Evolutionary conservation across 2,888 invertebrate genomes (phyloP).

Genomic region (Sthenelais limicola): DNA sequence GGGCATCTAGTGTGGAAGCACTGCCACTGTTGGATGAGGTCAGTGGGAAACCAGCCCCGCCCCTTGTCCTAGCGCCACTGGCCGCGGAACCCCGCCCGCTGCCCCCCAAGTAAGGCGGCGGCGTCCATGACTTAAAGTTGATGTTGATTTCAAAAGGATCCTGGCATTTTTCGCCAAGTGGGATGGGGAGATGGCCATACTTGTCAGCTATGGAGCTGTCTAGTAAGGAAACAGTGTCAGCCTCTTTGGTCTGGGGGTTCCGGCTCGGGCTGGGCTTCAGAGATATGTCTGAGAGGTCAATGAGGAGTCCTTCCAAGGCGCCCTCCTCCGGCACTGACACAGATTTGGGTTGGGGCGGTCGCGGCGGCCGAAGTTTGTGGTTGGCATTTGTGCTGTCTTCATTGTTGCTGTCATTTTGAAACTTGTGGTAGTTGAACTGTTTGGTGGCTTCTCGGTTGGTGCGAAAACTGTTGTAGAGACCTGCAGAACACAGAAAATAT

Average conservation of each 20-base stretch:
- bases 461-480: conserved; percentile 42
- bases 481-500: conserved; percentile 2
- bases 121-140: conserved; percentile 8
- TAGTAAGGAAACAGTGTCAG: conserved; percentile 39
- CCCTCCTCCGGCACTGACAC: conserved; percentile 23
- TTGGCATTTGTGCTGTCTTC: neutral
- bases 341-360: conserved; percentile 40
- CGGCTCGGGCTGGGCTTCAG: neutral
- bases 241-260: neutral
- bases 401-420: neutral
- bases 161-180: conserved; percentile 42
- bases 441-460: conserved; percentile 70
- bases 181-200: conserved; percentile 48
- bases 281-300: conserved; percentile 56
- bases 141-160: conserved; percentile 47
- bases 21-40: neutral
- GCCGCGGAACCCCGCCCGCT: neutral
- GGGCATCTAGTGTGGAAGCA: too few species aligned
- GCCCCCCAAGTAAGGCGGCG: conserved; percentile 11
- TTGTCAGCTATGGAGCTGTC: conserved; percentile 48
- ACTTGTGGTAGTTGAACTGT: conserved; percentile 79
- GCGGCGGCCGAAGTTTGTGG: conserved; percentile 13
- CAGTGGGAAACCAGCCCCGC: neutral
- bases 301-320: conserved; percentile 57
- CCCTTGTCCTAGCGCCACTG: neutral